Conservation (phyloP, 1,140 invertebrate species). For the Belonocnema kinseyi region DNA sequence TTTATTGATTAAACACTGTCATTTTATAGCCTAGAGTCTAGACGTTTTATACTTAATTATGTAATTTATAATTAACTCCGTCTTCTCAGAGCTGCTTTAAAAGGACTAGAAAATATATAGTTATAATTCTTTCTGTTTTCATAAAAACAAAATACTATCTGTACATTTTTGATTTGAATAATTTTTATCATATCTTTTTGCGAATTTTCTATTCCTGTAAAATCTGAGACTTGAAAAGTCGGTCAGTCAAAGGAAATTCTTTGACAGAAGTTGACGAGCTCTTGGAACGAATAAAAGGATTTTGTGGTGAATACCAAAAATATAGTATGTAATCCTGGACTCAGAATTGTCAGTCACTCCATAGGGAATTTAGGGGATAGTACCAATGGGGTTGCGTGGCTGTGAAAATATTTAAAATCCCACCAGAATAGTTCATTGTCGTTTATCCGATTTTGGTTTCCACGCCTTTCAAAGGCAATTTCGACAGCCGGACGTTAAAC, state of each 20-base stretch:
- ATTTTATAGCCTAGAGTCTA: slow-evolving; percentile 17
- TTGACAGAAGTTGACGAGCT: slow-evolving; percentile 27
- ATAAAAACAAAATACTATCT: too few relatives aligned
- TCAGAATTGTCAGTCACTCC: slow-evolving; percentile 51
- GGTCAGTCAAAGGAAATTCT: not conserved
- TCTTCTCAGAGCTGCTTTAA: too few relatives aligned
- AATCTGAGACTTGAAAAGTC: slow-evolving; percentile 1
- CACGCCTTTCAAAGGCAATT: slow-evolving; percentile 46
- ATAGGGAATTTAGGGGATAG: slow-evolving; percentile 39
- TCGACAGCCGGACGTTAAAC: slow-evolving; percentile 41
- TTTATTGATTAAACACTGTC: not conserved
- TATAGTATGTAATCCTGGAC: slow-evolving; percentile 45
- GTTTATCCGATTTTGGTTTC: slow-evolving; percentile 46
- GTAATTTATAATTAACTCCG: slow-evolving; percentile 1
- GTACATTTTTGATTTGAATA: too few relatives aligned
- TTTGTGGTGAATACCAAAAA: not conserved
- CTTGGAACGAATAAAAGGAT: slow-evolving; percentile 15
- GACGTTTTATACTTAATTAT: not conserved
- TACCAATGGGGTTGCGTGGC: slow-evolving; percentile 57
- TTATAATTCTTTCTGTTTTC: too few relatives aligned
- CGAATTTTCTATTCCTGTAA: not conserved
- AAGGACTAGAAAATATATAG: too few relatives aligned
- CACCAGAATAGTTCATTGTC: slow-evolving; percentile 47
- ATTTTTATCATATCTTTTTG: too few relatives aligned
- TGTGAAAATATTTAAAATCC: slow-evolving; percentile 64